A percentile compares a stretch with the other conserved stretches of the same genome.
Conservation (phyloP, 2,797 vertebrate species). For the Ptychadena robeensis region DNA sequence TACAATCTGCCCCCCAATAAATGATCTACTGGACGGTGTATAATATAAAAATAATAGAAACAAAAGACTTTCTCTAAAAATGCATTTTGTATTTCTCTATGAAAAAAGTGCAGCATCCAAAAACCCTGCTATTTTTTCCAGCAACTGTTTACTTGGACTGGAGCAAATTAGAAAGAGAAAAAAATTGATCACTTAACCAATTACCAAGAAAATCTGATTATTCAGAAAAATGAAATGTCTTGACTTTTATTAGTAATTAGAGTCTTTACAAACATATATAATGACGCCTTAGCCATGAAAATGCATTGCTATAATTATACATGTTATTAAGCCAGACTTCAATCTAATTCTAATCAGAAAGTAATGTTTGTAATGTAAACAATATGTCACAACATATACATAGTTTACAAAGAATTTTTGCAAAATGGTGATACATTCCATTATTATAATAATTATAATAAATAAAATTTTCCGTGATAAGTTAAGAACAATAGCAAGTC, state of each 20-base stretch:
- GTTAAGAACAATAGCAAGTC: too few relatives aligned
- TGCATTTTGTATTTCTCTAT: too few relatives aligned
- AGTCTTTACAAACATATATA: conserved; percentile 2
- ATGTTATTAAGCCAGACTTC: not conserved
- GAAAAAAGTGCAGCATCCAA: too few relatives aligned
- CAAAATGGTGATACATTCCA: not conserved
- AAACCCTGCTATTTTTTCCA: not conserved
- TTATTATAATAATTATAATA: not conserved
- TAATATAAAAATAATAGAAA: too few relatives aligned
- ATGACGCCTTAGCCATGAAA: not conserved
- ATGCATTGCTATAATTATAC: conserved; percentile 4
- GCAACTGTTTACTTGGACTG: not conserved
- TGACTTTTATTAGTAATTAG: conserved; percentile 7
- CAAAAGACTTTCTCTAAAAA: too few relatives aligned
- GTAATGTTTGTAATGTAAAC: not conserved
- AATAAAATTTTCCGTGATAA: too few relatives aligned
- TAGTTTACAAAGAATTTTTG: not conserved
- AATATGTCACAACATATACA: not conserved
- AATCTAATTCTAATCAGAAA: not conserved
- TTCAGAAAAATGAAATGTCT: not conserved
- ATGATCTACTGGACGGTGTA: too few relatives aligned
- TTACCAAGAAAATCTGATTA: not conserved
- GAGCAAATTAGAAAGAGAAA: not conserved
- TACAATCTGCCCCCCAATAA: too few relatives aligned
- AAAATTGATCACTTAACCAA: not conserved